Evolutionary conservation across 2,888 invertebrate species (phyloP).

Genomic region (Caenorhabditis parvicauda): DNA sequence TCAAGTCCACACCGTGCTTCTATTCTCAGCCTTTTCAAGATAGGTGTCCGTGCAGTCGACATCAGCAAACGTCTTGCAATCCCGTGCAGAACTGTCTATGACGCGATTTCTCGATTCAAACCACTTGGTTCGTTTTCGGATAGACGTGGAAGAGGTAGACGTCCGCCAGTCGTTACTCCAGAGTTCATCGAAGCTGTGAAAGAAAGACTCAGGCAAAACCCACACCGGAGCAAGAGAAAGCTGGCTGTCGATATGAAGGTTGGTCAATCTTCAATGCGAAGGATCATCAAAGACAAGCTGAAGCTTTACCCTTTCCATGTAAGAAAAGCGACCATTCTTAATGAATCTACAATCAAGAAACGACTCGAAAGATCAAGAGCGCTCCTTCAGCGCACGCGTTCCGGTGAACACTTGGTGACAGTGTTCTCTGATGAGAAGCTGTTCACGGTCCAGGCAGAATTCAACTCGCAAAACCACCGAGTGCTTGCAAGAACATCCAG

Average conservation of each 20-base stretch:
- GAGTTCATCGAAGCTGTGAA: not conserved
- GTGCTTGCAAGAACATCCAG: no score
- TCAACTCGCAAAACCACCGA: no score
- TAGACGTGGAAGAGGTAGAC: not conserved
- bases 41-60: no score
- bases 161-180: not conserved
- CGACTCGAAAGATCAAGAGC: no score
- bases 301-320: not conserved
- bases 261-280: conserved; percentile 1
- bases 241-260: not conserved
- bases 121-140: not conserved
- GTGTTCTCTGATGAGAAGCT: no score
- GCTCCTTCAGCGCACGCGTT: no score
- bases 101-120: not conserved
- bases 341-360: no score
- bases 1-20: no score
- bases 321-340: no score
- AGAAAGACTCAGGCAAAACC: conserved; percentile 1
- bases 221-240: conserved; percentile 6
- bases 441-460: no score
- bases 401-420: no score
- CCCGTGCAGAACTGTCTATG: not conserved
- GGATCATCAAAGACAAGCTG: conserved; percentile 2
- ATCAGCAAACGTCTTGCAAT: not conserved
- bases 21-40: no score